phyloP scores from a whole-genome alignment of 2,888 invertebrate species.

The Agrilus mali region DNA sequence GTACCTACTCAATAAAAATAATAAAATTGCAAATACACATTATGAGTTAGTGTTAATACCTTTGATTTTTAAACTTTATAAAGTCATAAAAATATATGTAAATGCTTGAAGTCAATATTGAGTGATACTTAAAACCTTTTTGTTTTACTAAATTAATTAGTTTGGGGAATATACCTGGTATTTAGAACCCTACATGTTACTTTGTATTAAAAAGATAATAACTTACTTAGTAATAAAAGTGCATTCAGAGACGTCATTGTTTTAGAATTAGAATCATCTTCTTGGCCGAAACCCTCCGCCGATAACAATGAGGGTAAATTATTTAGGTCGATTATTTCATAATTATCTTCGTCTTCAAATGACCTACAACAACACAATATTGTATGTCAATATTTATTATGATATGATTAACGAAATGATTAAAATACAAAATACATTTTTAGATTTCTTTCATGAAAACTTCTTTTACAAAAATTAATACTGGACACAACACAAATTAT shows the following conservation, averaged over 20 bases:
- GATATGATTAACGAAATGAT: neutral
- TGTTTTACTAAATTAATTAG: no score
- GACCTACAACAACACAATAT: slow-evolving; percentile 3
- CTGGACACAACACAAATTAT: no score
- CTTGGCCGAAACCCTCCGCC: slow-evolving; percentile 18
- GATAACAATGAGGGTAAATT: slow-evolving; percentile 20
- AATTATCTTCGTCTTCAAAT: slow-evolving; percentile 13
- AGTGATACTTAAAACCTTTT: no score
- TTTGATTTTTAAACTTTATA: no score
- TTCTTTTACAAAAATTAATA: no score
- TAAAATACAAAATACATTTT: neutral
- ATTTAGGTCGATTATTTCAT: slow-evolving; percentile 21
- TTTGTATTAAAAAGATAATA: neutral
- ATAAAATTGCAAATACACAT: neutral
- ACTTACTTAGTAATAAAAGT: slow-evolving; percentile 25
- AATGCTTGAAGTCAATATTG: no score
- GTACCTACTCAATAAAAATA: neutral
- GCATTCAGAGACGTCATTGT: slow-evolving; percentile 27
- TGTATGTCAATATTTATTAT: slow-evolving; percentile 1
- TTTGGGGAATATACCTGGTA: no score
- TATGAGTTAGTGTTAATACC: no score
- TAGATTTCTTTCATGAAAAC: no score
- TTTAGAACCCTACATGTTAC: no score
- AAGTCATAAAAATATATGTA: no score
- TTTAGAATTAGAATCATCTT: slow-evolving; percentile 20